Evolutionary conservation across 1,140 invertebrate species (phyloP), one percentile per base, ranked within the genome.

Genomic region (Eurosta solidaginis): DNA sequence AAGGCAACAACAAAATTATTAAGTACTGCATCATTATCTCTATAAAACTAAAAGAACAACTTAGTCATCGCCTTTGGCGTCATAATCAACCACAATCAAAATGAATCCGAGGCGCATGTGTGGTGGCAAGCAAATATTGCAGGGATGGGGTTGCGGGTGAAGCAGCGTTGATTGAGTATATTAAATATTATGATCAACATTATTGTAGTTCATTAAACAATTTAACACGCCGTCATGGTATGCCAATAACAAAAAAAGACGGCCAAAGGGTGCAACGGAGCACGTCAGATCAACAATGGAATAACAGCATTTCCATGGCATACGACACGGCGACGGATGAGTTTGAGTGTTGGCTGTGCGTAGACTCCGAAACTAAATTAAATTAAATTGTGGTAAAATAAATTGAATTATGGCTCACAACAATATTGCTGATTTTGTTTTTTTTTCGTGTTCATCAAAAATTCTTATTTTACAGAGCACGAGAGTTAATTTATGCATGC

Each of bases 171-270:
- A 36, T 3, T 52, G 17, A 63, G 54, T 63, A 36, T 63, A 63
- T 63, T 63, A 63, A 63, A 68, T 68, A 68, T 68, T 68, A 68
- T 68, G n/a, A 68, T 68, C 59, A 68, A 68, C 59, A 40, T 68
- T 68, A 68, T 68, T 68, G 59, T 68, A 42, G 59, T 68, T 68
- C 59, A 68, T 68, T 68, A 68, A 68, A 68, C 59, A 68, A 68
- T 68, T 68, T 68, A 68, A 42, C 59, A 68, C 59, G 59, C 59
- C 59, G 59, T 68, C 59, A 68, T 68, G 59, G n/a, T 29, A 20
- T 1, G n/a, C 59, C 1, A 20, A 25, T 12, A 22, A 68, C 33
- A 40, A 68, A n/a, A n/a, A n/a, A n/a, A n/a, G n/a, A n/a, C n/a
- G n/a, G 33, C 33, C 4, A 40, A 42, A 5, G 17, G 1, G 7